Base-by-base conservation (phyloP, 1,140 invertebrate genomes). In the Melitaea cinxia region DNA sequence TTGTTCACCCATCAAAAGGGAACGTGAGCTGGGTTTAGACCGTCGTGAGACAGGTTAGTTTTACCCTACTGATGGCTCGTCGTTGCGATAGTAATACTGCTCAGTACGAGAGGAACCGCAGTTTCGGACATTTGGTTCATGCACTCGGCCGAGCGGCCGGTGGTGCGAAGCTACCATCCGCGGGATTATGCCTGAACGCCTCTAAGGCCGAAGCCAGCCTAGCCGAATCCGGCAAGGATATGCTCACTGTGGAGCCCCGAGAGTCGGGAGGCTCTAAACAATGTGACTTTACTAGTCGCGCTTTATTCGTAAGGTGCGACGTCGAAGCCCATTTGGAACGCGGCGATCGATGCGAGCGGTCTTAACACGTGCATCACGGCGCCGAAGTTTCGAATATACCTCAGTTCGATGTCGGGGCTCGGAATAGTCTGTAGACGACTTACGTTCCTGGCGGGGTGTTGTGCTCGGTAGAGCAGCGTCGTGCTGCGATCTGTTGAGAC, bases 141-240 rank as follows among this genome's bases (percentile, higher is more conserved):
- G 93, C 92, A 93, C 94, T 94, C 91, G 93, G 91, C 92, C 92
- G 93, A 93, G 85, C 39, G 91, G 91, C 84, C 93, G 91, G 89
- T 93, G 93, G 93, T 94, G 94, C 94, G 94, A 95, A 92, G 94
- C 94, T 95, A 95, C 94, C 94, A 95, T 95, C 94, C 93, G 94
- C 92, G 91, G 94, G 94, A 95, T 95, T 95, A 95, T 94, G 93
- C 93, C 94, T 95, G 94, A 95, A 95, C 93, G 94, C 94, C 94
- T 95, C 94, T 95, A 95, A 95, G 94, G 92, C 92, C 92, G 94
- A 93, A 95, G 93, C 93, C 93, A 89, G 89, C 90, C 93, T 94
- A 93, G 92, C n/a, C n/a, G n/a, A n/a, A n/a, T n/a, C n/a, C n/a
- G n/a, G n/a, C n/a, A n/a, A n/a, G n/a, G n/a, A n/a, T n/a, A n/a